These are phyloP conservation scores for Agrenia bidenticulata DNA, from an alignment of 2,888 invertebrate species.

Conservation along the genomic window DNA sequence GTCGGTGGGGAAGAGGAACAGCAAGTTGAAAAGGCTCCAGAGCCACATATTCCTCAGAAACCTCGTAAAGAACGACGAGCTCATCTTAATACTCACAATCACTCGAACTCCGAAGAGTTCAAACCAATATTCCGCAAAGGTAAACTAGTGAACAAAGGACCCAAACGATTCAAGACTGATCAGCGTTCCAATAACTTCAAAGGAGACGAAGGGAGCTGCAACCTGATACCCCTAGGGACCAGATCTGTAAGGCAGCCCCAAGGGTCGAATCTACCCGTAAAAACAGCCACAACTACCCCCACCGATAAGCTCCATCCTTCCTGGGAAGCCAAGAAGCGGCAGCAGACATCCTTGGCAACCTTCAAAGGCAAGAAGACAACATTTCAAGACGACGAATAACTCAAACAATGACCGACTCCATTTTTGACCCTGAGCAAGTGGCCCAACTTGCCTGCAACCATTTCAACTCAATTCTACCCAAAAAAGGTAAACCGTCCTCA, in stretches of 20 bases:
- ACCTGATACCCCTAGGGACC: constrained; percentile 10
- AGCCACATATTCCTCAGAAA: background rate
- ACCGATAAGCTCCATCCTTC: constrained; percentile 52
- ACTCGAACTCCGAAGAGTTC: constrained; percentile 5
- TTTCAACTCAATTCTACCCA: constrained; percentile 65
- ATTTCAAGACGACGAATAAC: constrained; percentile 37
- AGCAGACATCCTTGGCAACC: constrained; percentile 31
- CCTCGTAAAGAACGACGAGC: background rate
- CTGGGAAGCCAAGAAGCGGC: constrained; percentile 52
- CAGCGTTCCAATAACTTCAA: background rate
- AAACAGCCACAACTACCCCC: background rate
- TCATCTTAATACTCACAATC: background rate
- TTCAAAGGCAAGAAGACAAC: constrained; percentile 51
- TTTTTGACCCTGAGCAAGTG: background rate
- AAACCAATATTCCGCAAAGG: constrained; percentile 37
- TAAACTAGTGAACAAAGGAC: constrained; percentile 29
- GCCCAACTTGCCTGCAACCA: constrained; percentile 46
- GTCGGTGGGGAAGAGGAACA: constrained; percentile 48
- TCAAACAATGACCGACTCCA: background rate
- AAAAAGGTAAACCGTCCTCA: constrained; percentile 74
- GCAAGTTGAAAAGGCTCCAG: constrained; percentile 8
- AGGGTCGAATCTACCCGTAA: no score
- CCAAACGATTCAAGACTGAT: background rate
- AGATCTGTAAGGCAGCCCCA: constrained; percentile 5
- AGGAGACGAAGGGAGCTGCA: background rate